Percentiles rank a stretch among this genome's conserved stretches.
phyloP scores from a whole-genome alignment of 2,113 vertebrate genomes.

The Nymphicus hollandicus region DNA sequence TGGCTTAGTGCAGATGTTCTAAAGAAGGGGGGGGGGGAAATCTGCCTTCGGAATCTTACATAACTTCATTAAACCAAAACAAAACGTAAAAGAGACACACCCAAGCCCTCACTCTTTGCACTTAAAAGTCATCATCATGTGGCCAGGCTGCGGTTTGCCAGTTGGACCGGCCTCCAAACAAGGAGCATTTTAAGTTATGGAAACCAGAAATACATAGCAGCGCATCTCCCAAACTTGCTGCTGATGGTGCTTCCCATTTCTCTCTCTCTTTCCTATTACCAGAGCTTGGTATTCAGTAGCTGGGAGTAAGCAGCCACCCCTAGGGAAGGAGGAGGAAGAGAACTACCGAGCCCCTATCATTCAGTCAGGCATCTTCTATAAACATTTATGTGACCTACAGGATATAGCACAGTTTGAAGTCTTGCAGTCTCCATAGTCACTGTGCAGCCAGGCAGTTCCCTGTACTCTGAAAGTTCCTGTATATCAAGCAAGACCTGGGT shows the following conservation, averaged over 20 bases:
- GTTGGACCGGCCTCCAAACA: background rate
- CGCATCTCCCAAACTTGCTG: fast-evolving
- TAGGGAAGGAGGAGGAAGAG: background rate
- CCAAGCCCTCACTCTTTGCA: background rate
- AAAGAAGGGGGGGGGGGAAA: background rate
- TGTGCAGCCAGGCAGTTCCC: background rate
- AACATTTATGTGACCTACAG: background rate
- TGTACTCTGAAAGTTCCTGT: background rate
- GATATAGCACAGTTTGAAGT: background rate
- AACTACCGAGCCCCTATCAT: background rate
- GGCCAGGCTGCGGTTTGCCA: background rate
- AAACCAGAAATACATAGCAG: background rate
- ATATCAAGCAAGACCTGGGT: background rate
- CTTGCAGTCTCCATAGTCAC: background rate
- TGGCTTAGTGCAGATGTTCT: background rate
- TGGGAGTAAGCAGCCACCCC: background rate
- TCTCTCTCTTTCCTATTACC: background rate
- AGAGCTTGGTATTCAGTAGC: background rate
- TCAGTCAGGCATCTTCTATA: background rate
- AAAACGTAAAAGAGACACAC: background rate
- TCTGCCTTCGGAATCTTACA: background rate
- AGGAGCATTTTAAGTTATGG: background rate
- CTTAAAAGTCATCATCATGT: background rate
- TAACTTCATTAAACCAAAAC: background rate
- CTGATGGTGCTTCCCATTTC: background rate